Conservation (phyloP, 2,113 vertebrate species). For the Mustela nigripes region DNA sequence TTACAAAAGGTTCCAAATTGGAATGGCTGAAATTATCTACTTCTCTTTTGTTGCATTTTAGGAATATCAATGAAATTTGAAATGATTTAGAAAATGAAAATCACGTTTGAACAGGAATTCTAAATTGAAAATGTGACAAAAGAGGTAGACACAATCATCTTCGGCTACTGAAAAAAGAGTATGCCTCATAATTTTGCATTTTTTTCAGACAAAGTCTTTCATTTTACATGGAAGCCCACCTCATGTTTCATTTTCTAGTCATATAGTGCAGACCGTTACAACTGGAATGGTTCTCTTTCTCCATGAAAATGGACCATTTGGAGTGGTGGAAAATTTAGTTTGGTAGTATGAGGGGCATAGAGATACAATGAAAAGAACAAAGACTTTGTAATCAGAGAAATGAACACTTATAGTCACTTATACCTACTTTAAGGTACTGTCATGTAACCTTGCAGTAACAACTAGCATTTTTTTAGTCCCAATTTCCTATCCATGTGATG, state of each 20-base stretch:
- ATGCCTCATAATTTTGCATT: constrained; percentile 46
- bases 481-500: background rate
- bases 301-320: constrained; percentile 20
- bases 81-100: constrained; percentile 68
- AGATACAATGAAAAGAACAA: constrained; percentile 34
- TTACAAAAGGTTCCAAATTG: constrained; percentile 65
- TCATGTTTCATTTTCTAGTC: constrained; percentile 57
- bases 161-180: constrained; percentile 28
- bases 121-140: constrained; percentile 69
- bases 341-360: constrained; percentile 2
- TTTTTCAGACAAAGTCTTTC: constrained; percentile 23
- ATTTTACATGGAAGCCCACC: constrained; percentile 42
- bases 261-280: background rate
- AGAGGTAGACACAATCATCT: background rate
- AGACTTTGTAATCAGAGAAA: constrained; percentile 14
- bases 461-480: background rate
- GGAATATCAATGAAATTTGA: constrained; percentile 75
- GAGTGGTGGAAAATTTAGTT: background rate
- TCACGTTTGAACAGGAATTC: constrained; percentile 59
- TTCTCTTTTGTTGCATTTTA: constrained; percentile 70
- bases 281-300: constrained; percentile 14
- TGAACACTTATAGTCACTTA: background rate
- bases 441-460: background rate
- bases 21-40: constrained; percentile 67
- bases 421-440: background rate